Evolutionary conservation across 2,797 vertebrate genomes (phyloP), one percentile per base, ranked within the genome.

Genomic region (Chelon auratus): DNA sequence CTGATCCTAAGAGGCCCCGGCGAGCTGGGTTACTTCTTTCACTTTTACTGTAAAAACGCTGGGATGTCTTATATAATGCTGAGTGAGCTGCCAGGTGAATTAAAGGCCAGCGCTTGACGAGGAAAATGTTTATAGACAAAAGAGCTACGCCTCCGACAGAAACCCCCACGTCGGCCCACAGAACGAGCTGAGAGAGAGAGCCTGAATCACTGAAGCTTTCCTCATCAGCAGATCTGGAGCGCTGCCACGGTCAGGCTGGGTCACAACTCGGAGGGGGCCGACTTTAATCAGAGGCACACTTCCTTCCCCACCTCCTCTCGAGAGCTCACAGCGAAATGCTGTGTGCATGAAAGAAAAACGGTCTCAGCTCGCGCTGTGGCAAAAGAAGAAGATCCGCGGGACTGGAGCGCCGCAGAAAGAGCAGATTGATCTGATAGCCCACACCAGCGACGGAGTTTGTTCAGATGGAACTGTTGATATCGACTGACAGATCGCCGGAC

Each of bases 71-170:
- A 87, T 88, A 87, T 91, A 94, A 93, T 42, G 84, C 84, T 64
- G 85, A 87, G 78, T 68, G 73, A 76, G 92, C 91, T 92, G 91
- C 84, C 89, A 89, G 90, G 85, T 90, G 76, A 83, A 91, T 91
- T 90, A 83, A 58, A 80, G 77, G 70, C 70, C 59, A 13, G 48
- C 54, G 26, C 68, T 82, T 91, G 89, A 92, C 61, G 69, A 77
- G 79, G 59, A 42, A 75, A 86, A 75, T 82, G 85, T 90, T 91
- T 84, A 75, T 77, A 79, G 87, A 83, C 69, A 30, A 69, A 74
- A 72, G 77, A 84, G 76, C 84, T 68, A 66, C 64, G 58, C 80
- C 81, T 67, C 55, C 10, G 39, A 86, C 75, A 80, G 79, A 83
- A 75, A 59, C 45, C 75, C 79, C 81, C 55, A 3, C 20, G 48